Percentiles rank a stretch among this genome's conserved stretches.
Conservation (phyloP, 1,140 invertebrate species). For the Hylaeus volcanicus region DNA sequence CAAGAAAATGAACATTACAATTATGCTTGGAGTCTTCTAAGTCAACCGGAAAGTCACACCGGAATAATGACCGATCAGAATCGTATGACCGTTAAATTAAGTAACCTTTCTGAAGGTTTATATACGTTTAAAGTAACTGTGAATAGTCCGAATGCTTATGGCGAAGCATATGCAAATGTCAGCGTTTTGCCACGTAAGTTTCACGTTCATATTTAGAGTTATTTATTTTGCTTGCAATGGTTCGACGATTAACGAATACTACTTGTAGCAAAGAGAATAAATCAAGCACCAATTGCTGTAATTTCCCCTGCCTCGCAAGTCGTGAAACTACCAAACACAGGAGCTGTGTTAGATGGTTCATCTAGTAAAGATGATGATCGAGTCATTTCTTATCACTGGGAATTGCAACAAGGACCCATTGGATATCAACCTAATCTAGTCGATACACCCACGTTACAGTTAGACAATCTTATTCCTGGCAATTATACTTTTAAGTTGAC, state of each 20-base stretch:
- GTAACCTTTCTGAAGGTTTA: slow-evolving; percentile 90
- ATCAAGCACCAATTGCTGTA: slow-evolving; percentile 91
- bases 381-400: slow-evolving; percentile 95
- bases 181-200: slow-evolving; percentile 91
- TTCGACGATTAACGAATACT: slow-evolving; percentile 24
- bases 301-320: slow-evolving; percentile 92
- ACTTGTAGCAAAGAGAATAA: slow-evolving; percentile 89
- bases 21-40: slow-evolving; percentile 93
- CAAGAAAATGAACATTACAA: slow-evolving; percentile 88
- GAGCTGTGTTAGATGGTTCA: slow-evolving; percentile 94
- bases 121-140: slow-evolving; percentile 95
- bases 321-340: slow-evolving; percentile 93
- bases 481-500: slow-evolving; percentile 97
- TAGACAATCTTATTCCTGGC: slow-evolving; percentile 92
- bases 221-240: neutral
- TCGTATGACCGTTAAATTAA: slow-evolving; percentile 88
- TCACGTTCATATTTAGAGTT: neutral
- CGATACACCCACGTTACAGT: slow-evolving; percentile 90
- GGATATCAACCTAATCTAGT: slow-evolving; percentile 90
- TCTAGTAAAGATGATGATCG: slow-evolving; percentile 90
- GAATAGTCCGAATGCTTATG: slow-evolving; percentile 86
- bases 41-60: slow-evolving; percentile 88
- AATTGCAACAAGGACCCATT: slow-evolving; percentile 92
- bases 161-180: slow-evolving; percentile 93
- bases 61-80: slow-evolving; percentile 94